These are phyloP conservation scores for Megaustenia siamemsis DNA, from an alignment of 2,888 invertebrate species.

Conservation along the genomic window DNA sequence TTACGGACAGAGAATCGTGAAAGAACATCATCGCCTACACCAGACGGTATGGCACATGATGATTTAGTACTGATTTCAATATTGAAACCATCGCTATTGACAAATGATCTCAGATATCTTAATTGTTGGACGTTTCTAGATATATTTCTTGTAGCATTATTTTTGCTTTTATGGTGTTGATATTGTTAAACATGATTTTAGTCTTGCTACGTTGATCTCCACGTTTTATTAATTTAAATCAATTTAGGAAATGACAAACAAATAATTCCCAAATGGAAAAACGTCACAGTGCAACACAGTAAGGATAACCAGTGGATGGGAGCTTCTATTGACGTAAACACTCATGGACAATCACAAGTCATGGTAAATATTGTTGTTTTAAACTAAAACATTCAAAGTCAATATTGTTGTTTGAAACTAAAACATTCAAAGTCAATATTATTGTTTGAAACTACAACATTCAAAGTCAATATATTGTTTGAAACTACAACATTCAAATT, in stretches of 20 bases:
- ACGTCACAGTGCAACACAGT: slow-evolving; percentile 60
- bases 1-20: no score
- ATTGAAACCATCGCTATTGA: no score
- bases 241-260: slow-evolving; percentile 59
- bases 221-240: background rate
- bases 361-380: slow-evolving; percentile 57
- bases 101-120: no score
- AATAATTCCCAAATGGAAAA: slow-evolving; percentile 54
- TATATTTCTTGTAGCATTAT: no score
- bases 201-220: no score
- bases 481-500: background rate
- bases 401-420: background rate
- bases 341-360: slow-evolving; percentile 57
- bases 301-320: slow-evolving; percentile 68
- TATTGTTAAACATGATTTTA: no score
- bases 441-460: background rate
- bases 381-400: background rate
- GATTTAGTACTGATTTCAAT: no score
- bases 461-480: background rate
- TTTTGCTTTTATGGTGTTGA: no score
- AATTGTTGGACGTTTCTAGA: no score
- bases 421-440: background rate
- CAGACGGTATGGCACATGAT: no score
- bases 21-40: no score
- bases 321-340: slow-evolving; percentile 62